phyloP scores from a whole-genome alignment of 2,888 invertebrate genomes.

The Hypselothyrea guttata region DNA sequence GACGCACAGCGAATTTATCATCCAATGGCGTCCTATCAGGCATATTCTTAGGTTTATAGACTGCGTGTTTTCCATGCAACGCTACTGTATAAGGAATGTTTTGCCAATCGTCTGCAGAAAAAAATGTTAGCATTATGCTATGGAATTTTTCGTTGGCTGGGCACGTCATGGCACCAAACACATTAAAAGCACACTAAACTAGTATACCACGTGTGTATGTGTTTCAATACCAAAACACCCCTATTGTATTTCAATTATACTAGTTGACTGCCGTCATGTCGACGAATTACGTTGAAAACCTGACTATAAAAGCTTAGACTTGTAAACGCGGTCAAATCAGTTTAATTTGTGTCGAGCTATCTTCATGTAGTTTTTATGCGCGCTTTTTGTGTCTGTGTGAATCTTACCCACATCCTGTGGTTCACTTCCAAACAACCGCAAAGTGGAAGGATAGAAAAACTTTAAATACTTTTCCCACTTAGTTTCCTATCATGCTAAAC shows the following conservation, averaged over 20 bases:
- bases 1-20: slow-evolving; percentile 53
- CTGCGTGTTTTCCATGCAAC: neutral
- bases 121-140: slow-evolving; percentile 65
- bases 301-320: slow-evolving; percentile 80
- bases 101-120: slow-evolving; percentile 40
- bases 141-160: slow-evolving; percentile 70
- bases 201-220: slow-evolving; percentile 12
- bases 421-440: slow-evolving; percentile 55
- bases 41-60: neutral
- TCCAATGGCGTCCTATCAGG: slow-evolving; percentile 18
- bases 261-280: slow-evolving; percentile 16
- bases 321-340: slow-evolving; percentile 54
- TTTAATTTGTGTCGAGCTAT: slow-evolving; percentile 57
- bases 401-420: slow-evolving; percentile 30
- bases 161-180: slow-evolving; percentile 81
- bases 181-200: slow-evolving; percentile 78
- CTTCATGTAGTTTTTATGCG: slow-evolving; percentile 23
- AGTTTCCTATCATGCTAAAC: slow-evolving; percentile 52
- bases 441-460: slow-evolving; percentile 70
- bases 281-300: slow-evolving; percentile 29
- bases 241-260: slow-evolving; percentile 15
- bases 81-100: slow-evolving; percentile 45
- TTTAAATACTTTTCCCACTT: slow-evolving; percentile 53
- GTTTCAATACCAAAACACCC: no score
- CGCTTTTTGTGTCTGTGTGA: slow-evolving; percentile 17